These are phyloP conservation scores for Polyommatus iphigenia DNA, from an alignment of 2,888 invertebrate species.

Conservation along the genomic window DNA sequence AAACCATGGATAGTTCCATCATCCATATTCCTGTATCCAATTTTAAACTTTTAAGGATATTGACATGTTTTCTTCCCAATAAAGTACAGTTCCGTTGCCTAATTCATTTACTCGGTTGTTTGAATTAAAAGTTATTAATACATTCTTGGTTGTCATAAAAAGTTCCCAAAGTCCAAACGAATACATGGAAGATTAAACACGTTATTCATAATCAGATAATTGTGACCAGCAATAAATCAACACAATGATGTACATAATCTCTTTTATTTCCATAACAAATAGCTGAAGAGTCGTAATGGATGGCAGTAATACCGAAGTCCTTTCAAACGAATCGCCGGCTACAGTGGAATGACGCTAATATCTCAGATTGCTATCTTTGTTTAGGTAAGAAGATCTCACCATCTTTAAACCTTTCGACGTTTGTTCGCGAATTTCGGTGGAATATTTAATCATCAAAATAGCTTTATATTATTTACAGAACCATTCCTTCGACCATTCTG, in stretches of 20 bases:
- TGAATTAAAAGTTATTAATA: not conserved
- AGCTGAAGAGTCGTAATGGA: not conserved
- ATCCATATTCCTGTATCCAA: too few species aligned
- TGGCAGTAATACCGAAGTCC: constrained; percentile 5
- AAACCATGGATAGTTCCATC: too few species aligned
- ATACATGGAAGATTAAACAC: not conserved
- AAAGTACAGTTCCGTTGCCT: too few species aligned
- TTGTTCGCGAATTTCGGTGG: not conserved
- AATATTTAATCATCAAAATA: not conserved
- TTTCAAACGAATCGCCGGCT: constrained; percentile 1
- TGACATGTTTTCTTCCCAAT: too few species aligned
- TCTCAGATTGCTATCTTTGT: constrained; percentile 23
- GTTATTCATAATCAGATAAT: constrained; percentile 5
- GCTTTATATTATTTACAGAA: too few species aligned
- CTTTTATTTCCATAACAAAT: constrained; percentile 24
- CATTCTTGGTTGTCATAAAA: not conserved
- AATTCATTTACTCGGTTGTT: too few species aligned
- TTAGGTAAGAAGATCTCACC: not conserved
- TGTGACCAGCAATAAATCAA: constrained; percentile 10
- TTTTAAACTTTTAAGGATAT: too few species aligned
- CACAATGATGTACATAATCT: constrained; percentile 22
- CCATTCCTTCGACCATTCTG: too few species aligned
- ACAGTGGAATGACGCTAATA: constrained; percentile 15
- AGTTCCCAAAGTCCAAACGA: not conserved
- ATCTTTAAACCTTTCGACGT: not conserved